Conservation (phyloP, 2,888 invertebrate genomes). For the Aporophyla nigra region DNA sequence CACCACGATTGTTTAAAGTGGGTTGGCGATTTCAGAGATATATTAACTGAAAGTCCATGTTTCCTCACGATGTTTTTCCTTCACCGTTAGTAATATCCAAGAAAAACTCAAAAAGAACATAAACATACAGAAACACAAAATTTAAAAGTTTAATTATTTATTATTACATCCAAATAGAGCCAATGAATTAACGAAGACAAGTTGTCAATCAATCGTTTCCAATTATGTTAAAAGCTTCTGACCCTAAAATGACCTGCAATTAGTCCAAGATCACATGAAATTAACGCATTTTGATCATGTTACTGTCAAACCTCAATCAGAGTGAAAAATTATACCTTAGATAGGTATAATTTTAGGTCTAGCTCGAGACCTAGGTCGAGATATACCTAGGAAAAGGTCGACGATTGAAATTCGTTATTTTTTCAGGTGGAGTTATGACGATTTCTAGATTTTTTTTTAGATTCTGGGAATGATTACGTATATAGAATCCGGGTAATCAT, state of each 20-base stretch:
- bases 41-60: background rate
- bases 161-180: background rate
- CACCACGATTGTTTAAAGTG: background rate
- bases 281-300: conserved; percentile 26
- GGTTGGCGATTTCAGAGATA: background rate
- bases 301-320: conserved; percentile 33
- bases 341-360: too few species aligned
- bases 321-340: conserved; percentile 14
- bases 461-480: background rate
- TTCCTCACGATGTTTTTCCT: background rate
- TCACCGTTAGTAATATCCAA: background rate
- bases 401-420: background rate
- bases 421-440: background rate
- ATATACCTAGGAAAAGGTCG: background rate
- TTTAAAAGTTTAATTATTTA: background rate
- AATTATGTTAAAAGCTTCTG: conserved; percentile 31
- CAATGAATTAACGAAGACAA: conserved; percentile 3
- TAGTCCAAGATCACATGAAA: conserved; percentile 27
- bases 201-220: background rate
- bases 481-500: too few species aligned
- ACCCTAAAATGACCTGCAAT: conserved; percentile 37
- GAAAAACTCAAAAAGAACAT: background rate
- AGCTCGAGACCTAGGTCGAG: background rate
- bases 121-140: background rate
- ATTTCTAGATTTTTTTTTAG: background rate